Conservation (phyloP, 2,797 vertebrate species). For the Anomalospiza imberbis region DNA sequence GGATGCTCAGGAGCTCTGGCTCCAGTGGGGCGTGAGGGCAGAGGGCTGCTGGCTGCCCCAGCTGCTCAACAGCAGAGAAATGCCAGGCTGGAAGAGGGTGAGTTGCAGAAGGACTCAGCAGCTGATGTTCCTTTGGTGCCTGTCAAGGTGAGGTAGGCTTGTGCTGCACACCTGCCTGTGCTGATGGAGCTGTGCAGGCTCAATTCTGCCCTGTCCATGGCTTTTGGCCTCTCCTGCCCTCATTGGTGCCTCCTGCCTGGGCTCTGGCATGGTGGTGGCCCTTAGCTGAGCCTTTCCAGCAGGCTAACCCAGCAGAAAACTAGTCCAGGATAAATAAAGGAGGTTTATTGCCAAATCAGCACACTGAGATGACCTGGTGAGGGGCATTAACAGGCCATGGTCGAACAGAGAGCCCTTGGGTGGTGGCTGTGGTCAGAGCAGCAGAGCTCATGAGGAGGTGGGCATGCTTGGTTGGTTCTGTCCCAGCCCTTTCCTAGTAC, state of each 20-base stretch:
- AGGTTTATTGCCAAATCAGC: background rate
- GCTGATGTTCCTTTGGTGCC: background rate
- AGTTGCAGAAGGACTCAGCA: background rate
- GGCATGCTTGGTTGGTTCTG: background rate
- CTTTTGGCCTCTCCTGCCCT: background rate
- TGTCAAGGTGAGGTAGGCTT: background rate
- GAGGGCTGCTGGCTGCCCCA: too few species aligned
- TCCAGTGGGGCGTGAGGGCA: fast-evolving
- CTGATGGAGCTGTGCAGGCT: background rate
- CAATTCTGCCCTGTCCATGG: background rate
- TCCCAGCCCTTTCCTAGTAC: background rate
- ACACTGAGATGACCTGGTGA: background rate
- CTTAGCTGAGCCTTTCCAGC: background rate
- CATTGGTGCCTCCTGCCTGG: background rate
- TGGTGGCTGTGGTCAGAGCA: background rate
- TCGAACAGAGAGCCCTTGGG: background rate
- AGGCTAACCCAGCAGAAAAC: background rate
- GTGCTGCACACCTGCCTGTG: background rate
- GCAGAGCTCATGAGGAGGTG: background rate
- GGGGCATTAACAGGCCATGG: background rate
- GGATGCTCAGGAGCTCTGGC: background rate
- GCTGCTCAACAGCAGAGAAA: background rate
- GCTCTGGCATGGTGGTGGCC: background rate
- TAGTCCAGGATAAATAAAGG: background rate
- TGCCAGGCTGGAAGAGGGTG: fast-evolving